These are phyloP conservation scores for Anastrepha ludens DNA, from an alignment of 1,140 invertebrate species.

Conservation along the genomic window DNA sequence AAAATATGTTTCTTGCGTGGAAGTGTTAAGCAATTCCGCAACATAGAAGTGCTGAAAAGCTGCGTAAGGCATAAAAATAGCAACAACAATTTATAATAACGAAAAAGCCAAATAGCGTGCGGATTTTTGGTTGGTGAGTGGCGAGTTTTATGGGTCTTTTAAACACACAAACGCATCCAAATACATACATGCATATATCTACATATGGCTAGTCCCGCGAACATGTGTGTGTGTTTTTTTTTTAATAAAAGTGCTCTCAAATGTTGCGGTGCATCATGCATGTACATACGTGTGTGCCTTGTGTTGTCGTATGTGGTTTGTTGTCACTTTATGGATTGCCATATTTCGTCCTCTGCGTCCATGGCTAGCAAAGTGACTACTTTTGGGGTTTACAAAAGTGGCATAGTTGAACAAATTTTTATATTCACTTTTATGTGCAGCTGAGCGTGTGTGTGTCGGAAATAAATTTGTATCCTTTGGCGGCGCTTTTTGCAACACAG, in stretches of 20 bases:
- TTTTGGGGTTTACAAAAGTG: conserved; percentile 36
- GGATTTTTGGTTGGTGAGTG: conserved; percentile 39
- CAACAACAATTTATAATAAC: background rate
- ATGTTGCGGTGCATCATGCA: background rate
- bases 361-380: conserved; percentile 35
- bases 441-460: background rate
- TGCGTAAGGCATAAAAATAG: conserved; percentile 2
- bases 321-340: conserved; percentile 39
- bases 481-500: background rate
- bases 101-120: background rate
- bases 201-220: background rate
- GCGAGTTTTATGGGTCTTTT: conserved; percentile 24
- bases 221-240: background rate
- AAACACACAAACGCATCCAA: background rate
- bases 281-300: background rate
- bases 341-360: conserved; percentile 11
- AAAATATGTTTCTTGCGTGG: background rate
- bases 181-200: background rate
- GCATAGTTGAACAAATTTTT: conserved; percentile 10
- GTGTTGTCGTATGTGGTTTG: conserved; percentile 14
- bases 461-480: background rate
- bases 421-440: background rate
- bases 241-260: conserved; percentile 32
- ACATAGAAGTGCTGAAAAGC: conserved; percentile 8
- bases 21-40: background rate